Base-by-base conservation (phyloP, 2,113 vertebrate genomes). In the Aphyosemion australe region DNA sequence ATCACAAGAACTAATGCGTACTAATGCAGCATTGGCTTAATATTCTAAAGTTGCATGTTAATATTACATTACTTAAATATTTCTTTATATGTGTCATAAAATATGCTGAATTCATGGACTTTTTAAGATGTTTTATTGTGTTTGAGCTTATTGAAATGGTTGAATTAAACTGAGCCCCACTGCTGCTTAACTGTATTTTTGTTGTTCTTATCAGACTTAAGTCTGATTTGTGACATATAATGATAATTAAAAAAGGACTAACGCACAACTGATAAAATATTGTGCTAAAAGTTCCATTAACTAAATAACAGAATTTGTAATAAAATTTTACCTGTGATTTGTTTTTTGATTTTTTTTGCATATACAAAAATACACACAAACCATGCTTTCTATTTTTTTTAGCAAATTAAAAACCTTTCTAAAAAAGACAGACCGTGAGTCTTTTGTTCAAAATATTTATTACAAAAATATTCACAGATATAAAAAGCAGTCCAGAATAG, bases 401-500 rank as follows among this genome's bases (percentile, higher is more conserved):
- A 12, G 11, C 41, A 11, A 42, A 39, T 7, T n/a, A n/a, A 47
- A 18, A 39, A 1, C 6, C 32, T 47, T 59, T 8, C 42, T 39
- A 13, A 65, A 26, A 10, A 61, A 68, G 47, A 67, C 54, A 47
- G 26, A 26, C 26, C 5, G 26, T 4, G 26, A 19, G 54, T 37
- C 8, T 69, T 20, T 60, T 31, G 46, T 65, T 50, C 0, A 41
- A 55, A 61, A 45, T 26, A 39, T 67, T 69, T 80, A 83, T 66
- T 78, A 69, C 19, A 54, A 71, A 78, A 47, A 9, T 21, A 67
- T 56, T 74, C 32, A 61, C 20, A 41, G 12, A 55, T 82, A 76
- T 65, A 78, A 79, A 26, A 87, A 86, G 58, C 5, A 57, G 66
- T 69, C 54, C 73, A 46, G 37, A 46, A 46, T 32, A 77, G 52